Evolutionary conservation across 2,113 vertebrate genomes (phyloP).

Genomic region (Seriola quinqueradiata): DNA sequence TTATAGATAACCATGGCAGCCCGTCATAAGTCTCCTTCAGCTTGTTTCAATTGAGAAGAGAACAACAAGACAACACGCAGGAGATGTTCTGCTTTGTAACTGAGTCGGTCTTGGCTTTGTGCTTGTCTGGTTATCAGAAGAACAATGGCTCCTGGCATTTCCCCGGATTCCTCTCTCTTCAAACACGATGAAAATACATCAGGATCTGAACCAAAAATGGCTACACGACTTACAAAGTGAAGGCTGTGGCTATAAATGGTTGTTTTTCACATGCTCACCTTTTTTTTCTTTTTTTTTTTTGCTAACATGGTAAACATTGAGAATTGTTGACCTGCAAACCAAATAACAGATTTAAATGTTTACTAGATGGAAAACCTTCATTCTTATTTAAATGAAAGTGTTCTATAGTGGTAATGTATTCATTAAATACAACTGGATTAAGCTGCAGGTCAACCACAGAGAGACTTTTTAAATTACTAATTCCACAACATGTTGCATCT

Average conservation of each 20-base stretch:
- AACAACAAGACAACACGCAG: slow-evolving; percentile 59
- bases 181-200: slow-evolving; percentile 52
- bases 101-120: slow-evolving; percentile 57
- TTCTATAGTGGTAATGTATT: slow-evolving; percentile 8
- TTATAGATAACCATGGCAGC: slow-evolving; percentile 53
- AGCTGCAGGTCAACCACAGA: slow-evolving; percentile 32
- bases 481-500: slow-evolving; percentile 22
- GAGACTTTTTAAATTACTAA: slow-evolving; percentile 41
- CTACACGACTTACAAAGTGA: slow-evolving; percentile 1
- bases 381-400: slow-evolving; percentile 4
- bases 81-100: slow-evolving; percentile 67
- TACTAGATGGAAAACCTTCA: neutral
- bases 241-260: slow-evolving; percentile 7
- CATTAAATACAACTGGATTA: slow-evolving; percentile 27
- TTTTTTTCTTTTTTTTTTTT: neutral
- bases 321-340: slow-evolving; percentile 14
- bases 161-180: slow-evolving; percentile 49
- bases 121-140: slow-evolving; percentile 65
- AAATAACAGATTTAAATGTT: slow-evolving; percentile 19
- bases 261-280: neutral
- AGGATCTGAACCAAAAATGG: slow-evolving; percentile 47
- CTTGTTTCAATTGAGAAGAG: slow-evolving; percentile 60
- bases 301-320: neutral
- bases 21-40: slow-evolving; percentile 57
- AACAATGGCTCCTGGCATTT: slow-evolving; percentile 66